phyloP scores from a whole-genome alignment of 2,797 vertebrate genomes.

The Rhinoraja longicauda region DNA sequence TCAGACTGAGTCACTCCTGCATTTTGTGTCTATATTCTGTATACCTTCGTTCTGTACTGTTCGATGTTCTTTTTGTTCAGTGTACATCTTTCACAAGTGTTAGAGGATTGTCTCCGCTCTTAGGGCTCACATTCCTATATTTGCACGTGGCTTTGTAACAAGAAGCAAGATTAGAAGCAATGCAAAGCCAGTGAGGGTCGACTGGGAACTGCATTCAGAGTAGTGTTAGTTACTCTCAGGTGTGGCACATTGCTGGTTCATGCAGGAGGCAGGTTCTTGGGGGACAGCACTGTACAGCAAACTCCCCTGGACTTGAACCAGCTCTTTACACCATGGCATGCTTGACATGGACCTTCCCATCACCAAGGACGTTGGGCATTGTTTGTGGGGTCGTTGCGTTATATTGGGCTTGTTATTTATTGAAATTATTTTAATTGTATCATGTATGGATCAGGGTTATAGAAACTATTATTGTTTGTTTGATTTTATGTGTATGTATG shows the following conservation, averaged over 20 bases:
- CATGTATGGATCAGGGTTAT: too few relatives aligned
- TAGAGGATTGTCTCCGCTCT: conserved; percentile 57
- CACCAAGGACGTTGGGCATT: too few relatives aligned
- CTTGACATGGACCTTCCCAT: neutral
- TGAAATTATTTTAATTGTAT: too few relatives aligned
- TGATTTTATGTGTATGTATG: too few relatives aligned
- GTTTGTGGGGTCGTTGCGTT: too few relatives aligned
- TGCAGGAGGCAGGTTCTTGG: neutral
- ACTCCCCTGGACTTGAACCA: neutral
- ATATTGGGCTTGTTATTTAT: too few relatives aligned
- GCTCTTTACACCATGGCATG: too few relatives aligned
- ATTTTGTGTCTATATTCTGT: too few relatives aligned
- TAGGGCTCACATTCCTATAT: conserved; percentile 56
- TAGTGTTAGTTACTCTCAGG: neutral
- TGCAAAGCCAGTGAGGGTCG: neutral
- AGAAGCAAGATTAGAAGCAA: neutral
- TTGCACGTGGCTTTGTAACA: conserved; percentile 60
- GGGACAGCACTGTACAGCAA: neutral
- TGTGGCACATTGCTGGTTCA: neutral
- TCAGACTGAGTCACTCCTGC: too few relatives aligned
- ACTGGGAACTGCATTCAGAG: neutral
- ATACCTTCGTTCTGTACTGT: too few relatives aligned
- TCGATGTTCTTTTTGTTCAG: conserved; percentile 43
- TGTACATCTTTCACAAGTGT: conserved; percentile 54
- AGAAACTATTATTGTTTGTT: too few relatives aligned